These are phyloP conservation scores for Melinopterus prodromus DNA, from an alignment of 2,888 invertebrate genomes.

Conservation along the genomic window DNA sequence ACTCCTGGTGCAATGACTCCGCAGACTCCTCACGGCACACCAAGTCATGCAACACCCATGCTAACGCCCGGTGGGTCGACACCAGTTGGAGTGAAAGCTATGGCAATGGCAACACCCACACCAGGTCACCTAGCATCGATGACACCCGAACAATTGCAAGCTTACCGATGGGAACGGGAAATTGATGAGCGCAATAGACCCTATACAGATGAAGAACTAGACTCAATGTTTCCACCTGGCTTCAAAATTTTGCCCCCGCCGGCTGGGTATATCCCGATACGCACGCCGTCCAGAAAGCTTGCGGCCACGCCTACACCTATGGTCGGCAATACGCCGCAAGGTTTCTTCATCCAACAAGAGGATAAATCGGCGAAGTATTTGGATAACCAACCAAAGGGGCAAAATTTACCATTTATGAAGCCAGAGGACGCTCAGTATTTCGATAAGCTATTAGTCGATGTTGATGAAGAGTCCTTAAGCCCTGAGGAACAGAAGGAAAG, in stretches of 20 bases:
- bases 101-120: constrained; percentile 98
- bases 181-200: constrained; percentile 98
- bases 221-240: constrained; percentile 97
- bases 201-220: constrained; percentile 95
- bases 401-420: constrained; percentile 97
- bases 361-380: constrained; percentile 87
- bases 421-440: constrained; percentile 99
- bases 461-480: constrained; percentile 94
- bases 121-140: constrained; percentile 96
- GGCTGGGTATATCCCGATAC: constrained; percentile 67
- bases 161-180: constrained; percentile 97
- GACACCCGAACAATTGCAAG: constrained; percentile 99
- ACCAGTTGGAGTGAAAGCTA: constrained; percentile 92
- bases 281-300: constrained; percentile 97
- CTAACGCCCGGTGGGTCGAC: constrained; percentile 87
- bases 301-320: constrained; percentile 99
- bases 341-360: constrained; percentile 95
- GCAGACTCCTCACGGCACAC: constrained; percentile 75
- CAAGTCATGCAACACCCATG: constrained; percentile 66
- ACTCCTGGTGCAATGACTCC: constrained; percentile 72
- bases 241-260: constrained; percentile 97
- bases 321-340: constrained; percentile 83
- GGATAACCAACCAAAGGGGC: constrained; percentile 96
- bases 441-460: constrained; percentile 96
- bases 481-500: constrained; percentile 98